phyloP scores from a whole-genome alignment of 2,888 invertebrate genomes.

The Glaucopsyche alexis region DNA sequence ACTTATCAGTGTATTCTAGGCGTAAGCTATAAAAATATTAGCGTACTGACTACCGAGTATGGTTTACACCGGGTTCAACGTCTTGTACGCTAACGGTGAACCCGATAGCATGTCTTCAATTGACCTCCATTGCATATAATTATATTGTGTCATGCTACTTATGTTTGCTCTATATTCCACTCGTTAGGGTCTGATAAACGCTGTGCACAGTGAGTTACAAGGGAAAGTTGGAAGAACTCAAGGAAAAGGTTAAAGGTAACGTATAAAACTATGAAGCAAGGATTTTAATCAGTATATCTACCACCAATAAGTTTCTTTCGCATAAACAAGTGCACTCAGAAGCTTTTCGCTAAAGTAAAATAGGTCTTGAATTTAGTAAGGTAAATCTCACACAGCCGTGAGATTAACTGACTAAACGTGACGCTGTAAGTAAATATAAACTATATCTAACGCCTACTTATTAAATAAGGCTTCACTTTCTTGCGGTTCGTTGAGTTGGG shows the following conservation, averaged over 20 bases:
- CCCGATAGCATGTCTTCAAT: conserved; percentile 42
- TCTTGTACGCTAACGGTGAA: conserved; percentile 37
- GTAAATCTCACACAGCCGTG: too few relatives aligned
- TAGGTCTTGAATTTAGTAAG: neutral
- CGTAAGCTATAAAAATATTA: neutral
- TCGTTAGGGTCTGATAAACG: neutral
- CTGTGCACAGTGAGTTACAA: neutral
- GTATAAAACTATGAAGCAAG: neutral
- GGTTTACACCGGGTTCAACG: conserved; percentile 39
- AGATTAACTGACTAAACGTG: neutral
- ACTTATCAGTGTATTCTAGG: neutral
- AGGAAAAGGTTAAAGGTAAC: neutral
- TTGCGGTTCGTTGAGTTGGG: neutral
- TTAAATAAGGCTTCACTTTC: conserved; percentile 3
- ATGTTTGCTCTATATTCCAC: conserved; percentile 39
- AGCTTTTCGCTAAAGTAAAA: neutral
- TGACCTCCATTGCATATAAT: conserved; percentile 41
- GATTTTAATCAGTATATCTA: neutral
- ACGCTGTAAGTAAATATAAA: conserved; percentile 2
- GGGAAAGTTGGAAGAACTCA: neutral
- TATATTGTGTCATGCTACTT: conserved; percentile 38
- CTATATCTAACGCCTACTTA: conserved; percentile 1
- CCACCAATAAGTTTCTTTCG: neutral
- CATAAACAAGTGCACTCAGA: neutral
- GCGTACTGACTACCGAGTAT: conserved; percentile 17